Percentiles rank a stretch among this genome's conserved stretches.
Conservation (phyloP, 2,797 vertebrate species). For the Phoxinus dragarum region DNA sequence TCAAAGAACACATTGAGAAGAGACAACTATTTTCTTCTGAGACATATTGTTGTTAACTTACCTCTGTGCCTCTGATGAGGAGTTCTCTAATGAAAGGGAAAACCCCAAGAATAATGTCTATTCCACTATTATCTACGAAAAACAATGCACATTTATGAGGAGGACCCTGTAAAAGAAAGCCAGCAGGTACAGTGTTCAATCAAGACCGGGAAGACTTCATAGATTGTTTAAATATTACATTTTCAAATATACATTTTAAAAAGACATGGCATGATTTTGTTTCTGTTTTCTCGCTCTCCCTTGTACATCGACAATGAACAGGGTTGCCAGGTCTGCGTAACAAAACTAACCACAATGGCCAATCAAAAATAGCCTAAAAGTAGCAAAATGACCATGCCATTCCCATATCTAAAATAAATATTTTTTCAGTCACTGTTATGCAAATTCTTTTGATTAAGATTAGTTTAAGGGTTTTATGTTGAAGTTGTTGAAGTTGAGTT, state of each 20-base stretch:
- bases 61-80: slow-evolving; percentile 95
- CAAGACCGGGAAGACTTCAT: slow-evolving; percentile 45
- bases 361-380: not conserved
- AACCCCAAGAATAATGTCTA: slow-evolving; percentile 99
- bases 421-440: not conserved
- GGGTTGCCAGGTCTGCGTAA: not conserved
- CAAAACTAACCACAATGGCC: not conserved
- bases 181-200: slow-evolving; percentile 64
- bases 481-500: no score
- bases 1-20: not conserved
- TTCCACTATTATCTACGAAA: slow-evolving; percentile 99
- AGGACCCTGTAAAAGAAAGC: slow-evolving; percentile 94
- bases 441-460: no score
- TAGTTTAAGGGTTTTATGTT: no score
- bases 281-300: not conserved
- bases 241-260: not conserved
- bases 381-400: not conserved
- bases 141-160: slow-evolving; percentile 99
- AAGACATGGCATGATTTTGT: not conserved
- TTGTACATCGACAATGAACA: not conserved
- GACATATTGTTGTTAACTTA: slow-evolving; percentile 68
- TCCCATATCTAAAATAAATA: not conserved
- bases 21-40: not conserved
- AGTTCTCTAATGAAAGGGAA: slow-evolving; percentile 99
- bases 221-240: slow-evolving; percentile 38